Percentiles rank a stretch among this genome's conserved stretches.
Conservation (phyloP, 2,797 vertebrate genomes). For the Benthosema pterotum region DNA sequence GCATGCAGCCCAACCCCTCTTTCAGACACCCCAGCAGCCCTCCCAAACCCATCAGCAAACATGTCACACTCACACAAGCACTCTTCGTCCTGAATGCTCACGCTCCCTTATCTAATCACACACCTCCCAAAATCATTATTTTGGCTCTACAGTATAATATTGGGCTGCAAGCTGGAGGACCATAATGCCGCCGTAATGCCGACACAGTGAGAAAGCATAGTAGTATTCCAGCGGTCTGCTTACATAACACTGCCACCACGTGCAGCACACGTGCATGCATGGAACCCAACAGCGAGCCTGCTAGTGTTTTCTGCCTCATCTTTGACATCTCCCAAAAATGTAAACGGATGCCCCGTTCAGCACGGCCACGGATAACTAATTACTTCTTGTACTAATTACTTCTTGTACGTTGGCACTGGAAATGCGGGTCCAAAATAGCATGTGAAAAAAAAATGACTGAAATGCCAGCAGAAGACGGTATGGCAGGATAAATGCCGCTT, state of each 20-base stretch:
- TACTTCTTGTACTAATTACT: constrained; percentile 59
- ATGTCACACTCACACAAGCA: constrained; percentile 74
- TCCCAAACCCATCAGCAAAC: constrained; percentile 6
- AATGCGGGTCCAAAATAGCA: constrained; percentile 63
- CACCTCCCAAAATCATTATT: constrained; percentile 48
- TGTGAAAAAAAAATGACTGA: constrained; percentile 51
- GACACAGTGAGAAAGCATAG: constrained; percentile 46
- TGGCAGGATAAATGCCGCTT: constrained; percentile 47
- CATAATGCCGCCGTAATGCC: constrained; percentile 5
- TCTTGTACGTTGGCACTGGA: constrained; percentile 47
- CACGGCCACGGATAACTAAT: constrained; percentile 59
- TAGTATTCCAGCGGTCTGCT: constrained; percentile 45
- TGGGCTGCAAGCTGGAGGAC: constrained; percentile 33
- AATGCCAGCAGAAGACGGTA: constrained; percentile 51
- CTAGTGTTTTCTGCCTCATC: constrained; percentile 47
- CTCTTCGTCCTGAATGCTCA: constrained; percentile 47
- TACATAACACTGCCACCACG: constrained; percentile 64
- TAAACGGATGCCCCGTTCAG: constrained; percentile 40
- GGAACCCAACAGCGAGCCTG: constrained; percentile 45
- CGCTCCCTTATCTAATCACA: constrained; percentile 52
- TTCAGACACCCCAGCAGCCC: constrained; percentile 34
- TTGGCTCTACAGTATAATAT: constrained; percentile 45
- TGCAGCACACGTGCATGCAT: constrained; percentile 57
- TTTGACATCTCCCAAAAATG: constrained; percentile 37
- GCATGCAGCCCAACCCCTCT: constrained; percentile 12